phyloP scores from a whole-genome alignment of 2,888 invertebrate species.

The Ecliptopera silaceata region DNA sequence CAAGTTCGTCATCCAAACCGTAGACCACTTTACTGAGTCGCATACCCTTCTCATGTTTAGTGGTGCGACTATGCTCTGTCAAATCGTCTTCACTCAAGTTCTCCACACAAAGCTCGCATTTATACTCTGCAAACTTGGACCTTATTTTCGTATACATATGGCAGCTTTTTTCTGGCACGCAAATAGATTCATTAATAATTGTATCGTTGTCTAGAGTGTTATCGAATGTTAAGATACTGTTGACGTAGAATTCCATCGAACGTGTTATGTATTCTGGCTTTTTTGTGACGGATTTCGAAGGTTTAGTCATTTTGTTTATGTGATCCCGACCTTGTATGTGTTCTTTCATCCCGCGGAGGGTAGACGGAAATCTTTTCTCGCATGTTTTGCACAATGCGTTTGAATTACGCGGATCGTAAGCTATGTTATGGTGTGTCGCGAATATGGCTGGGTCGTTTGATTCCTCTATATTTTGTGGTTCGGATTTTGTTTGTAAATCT shows the following conservation, averaged over 20 bases:
- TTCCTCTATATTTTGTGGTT: background rate
- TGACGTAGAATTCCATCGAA: background rate
- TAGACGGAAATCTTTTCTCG: slow-evolving; percentile 40
- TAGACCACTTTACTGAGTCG: background rate
- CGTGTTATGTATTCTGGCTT: background rate
- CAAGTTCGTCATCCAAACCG: slow-evolving; percentile 17
- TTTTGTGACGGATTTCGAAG: slow-evolving; percentile 3
- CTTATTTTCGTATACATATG: slow-evolving; percentile 31
- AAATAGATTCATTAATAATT: slow-evolving; percentile 46
- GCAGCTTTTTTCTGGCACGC: slow-evolving; percentile 36
- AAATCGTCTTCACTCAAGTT: slow-evolving; percentile 13
- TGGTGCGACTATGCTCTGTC: background rate
- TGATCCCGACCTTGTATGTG: slow-evolving; percentile 48
- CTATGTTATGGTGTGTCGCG: slow-evolving; percentile 41
- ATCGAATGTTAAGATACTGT: background rate
- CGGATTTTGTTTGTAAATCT: background rate
- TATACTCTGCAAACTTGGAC: background rate
- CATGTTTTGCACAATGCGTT: slow-evolving; percentile 44
- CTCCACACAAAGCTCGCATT: slow-evolving; percentile 23
- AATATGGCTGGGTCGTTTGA: slow-evolving; percentile 22
- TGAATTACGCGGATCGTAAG: slow-evolving; percentile 36
- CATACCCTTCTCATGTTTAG: slow-evolving; percentile 20
- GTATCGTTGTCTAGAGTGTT: slow-evolving; percentile 16
- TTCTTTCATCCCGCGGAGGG: slow-evolving; percentile 45
- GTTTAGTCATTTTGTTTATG: slow-evolving; percentile 30